phyloP scores from a whole-genome alignment of 2,888 invertebrate genomes.

The Limnephilus marmoratus region DNA sequence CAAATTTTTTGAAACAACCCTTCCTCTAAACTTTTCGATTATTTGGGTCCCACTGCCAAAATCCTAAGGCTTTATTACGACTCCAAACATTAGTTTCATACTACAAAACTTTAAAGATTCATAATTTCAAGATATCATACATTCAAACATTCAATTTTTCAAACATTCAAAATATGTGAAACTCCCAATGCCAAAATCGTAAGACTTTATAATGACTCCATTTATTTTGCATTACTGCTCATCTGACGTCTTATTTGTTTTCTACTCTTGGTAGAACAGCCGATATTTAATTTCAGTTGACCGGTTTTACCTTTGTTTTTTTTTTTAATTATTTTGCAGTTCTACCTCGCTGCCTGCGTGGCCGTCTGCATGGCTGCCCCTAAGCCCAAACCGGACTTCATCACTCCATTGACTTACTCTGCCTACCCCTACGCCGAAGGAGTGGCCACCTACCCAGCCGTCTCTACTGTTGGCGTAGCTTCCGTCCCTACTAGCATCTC shows the following conservation, averaged over 20 bases:
- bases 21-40: too few relatives aligned
- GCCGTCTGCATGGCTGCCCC: constrained; percentile 69
- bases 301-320: background rate
- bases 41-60: too few relatives aligned
- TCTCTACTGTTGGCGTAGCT: background rate
- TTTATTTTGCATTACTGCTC: too few relatives aligned
- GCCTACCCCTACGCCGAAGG: constrained; percentile 40
- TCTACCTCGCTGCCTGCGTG: constrained; percentile 38
- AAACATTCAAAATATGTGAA: too few relatives aligned
- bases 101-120: background rate
- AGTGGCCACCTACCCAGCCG: background rate
- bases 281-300: background rate
- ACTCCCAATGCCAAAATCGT: too few relatives aligned
- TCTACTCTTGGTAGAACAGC: too few relatives aligned
- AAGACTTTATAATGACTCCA: too few relatives aligned
- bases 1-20: too few relatives aligned
- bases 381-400: constrained; percentile 67
- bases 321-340: background rate
- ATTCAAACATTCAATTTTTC: background rate
- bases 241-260: too few relatives aligned
- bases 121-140: background rate
- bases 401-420: constrained; percentile 6
- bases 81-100: too few relatives aligned
- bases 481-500: too few relatives aligned
- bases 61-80: too few relatives aligned